Base-by-base conservation (phyloP, 2,797 vertebrate genomes). In the Pterois miles region DNA sequence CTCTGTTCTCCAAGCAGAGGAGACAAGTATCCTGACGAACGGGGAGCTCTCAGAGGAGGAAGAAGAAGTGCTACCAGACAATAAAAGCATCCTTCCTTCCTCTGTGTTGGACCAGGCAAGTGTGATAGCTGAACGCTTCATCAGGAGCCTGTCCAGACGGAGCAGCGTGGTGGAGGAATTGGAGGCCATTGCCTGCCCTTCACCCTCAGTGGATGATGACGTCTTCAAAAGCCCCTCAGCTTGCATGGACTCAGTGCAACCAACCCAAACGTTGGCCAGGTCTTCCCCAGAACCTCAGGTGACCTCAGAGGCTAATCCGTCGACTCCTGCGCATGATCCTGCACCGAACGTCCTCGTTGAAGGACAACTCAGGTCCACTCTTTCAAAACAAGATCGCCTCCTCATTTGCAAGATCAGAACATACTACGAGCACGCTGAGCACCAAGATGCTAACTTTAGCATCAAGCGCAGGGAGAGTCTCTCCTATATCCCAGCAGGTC, bases 391-490 rank as follows among this genome's bases (percentile, higher is more conserved):
- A 80, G 98, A 99, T 80, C 94, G 93, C 40, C 86, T 97, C 85
- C 95, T 99, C 54, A 96, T 99, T 23, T 95, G 97, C 74, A 99
- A 96, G 91, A 98, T 99, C 88, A 95, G 95, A 85, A 96, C 69
- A 50, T 99, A 99, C 90, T 99, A 99, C 0, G 96, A 97, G 74
- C 89, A 96, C 0, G 98, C 98, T 0, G 98, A 98, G 83, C 34
- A 98, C 80, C 95, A 95, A 0, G 98, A 99, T 0, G 95, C 93
- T 0, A 76, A 91, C 86, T 97, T 98, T 7, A 96, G 97, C n/a
- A 91, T 99, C 78, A 96, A 95, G 78, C 97, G 98, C 80, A 93
- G 98, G 2, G 98, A 99, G 89, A 99, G 98, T 83, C 96, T 99
- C 27, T 97, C 97, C 31, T 98, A 97, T 57, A 99, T 99, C 68